Conservation (phyloP, 2,888 invertebrate genomes). For the Malacosoma neustria region DNA sequence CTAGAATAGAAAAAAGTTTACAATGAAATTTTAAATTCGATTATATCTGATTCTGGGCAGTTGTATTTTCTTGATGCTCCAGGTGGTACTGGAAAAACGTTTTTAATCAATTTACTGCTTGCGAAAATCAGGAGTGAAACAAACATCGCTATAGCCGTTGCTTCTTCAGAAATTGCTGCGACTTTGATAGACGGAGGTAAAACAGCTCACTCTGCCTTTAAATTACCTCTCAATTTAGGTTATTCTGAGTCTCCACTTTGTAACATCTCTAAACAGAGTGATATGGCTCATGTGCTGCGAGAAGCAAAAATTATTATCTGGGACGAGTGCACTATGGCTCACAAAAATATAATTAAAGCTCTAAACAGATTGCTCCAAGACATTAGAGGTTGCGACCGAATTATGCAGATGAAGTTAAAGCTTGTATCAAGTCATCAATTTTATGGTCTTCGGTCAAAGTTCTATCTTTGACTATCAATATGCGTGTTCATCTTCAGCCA, state of each 20-base stretch:
- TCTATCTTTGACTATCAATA: slow-evolving; percentile 2
- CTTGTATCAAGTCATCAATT: slow-evolving; percentile 13
- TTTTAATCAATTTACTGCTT: slow-evolving; percentile 4
- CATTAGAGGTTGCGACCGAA: too few species aligned
- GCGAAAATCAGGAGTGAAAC: background rate
- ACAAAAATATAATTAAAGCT: background rate
- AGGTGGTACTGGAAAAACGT: slow-evolving; percentile 8
- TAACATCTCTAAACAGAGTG: slow-evolving; percentile 1
- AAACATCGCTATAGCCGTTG: slow-evolving; percentile 3
- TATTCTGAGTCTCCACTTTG: background rate
- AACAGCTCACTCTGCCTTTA: slow-evolving; percentile 3
- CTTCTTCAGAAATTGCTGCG: slow-evolving; percentile 5
- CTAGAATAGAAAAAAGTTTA: slow-evolving; percentile 5
- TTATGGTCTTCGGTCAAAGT: slow-evolving; percentile 6
- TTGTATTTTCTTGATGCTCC: slow-evolving; percentile 3
- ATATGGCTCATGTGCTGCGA: background rate
- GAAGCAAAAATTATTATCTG: background rate
- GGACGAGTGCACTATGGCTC: background rate
- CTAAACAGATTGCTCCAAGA: background rate
- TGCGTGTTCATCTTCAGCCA: background rate
- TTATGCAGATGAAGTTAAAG: slow-evolving; percentile 7
- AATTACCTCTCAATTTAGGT: slow-evolving; percentile 4
- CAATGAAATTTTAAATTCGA: slow-evolving; percentile 2
- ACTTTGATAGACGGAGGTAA: slow-evolving; percentile 3
- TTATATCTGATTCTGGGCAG: too few species aligned